A percentile compares a stretch with the other conserved stretches of the same genome.
Conservation (phyloP, 2,113 vertebrate species). For the Haliaeetus leucogaster region DNA sequence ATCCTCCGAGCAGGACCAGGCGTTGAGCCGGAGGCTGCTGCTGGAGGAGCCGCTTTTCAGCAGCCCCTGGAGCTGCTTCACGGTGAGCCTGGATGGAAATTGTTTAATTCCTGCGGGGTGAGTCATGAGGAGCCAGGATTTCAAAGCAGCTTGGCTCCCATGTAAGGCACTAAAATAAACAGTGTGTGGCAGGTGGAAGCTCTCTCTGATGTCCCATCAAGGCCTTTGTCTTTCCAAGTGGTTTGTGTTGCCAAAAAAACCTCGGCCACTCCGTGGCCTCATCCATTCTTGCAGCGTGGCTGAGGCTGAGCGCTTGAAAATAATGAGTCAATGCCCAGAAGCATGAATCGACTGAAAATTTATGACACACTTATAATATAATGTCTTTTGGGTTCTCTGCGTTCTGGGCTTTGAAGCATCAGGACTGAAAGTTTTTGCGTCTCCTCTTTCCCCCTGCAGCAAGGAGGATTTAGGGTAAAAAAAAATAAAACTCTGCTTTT, state of each 20-base stretch:
- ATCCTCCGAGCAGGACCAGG: background rate
- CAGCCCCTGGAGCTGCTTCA: background rate
- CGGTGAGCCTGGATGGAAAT: slow-evolving; percentile 17
- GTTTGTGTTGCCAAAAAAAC: background rate
- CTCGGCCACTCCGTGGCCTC: background rate
- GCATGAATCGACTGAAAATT: slow-evolving; percentile 42
- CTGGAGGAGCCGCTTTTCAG: background rate
- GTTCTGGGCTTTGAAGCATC: background rate
- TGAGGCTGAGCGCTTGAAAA: background rate
- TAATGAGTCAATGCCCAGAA: slow-evolving; percentile 47
- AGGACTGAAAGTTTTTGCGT: rapidly evolving
- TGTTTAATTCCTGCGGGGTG: slow-evolving; percentile 55
- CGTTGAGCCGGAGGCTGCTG: background rate
- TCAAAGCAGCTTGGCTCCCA: slow-evolving; percentile 62
- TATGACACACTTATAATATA: background rate
- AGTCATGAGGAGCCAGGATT: slow-evolving; percentile 43
- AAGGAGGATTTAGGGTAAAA: background rate
- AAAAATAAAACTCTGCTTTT: background rate
- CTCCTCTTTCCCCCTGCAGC: background rate
- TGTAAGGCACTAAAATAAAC: slow-evolving; percentile 63
- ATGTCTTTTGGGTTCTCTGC: background rate
- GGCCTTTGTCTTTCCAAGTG: background rate
- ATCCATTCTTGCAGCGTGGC: slow-evolving; percentile 3
- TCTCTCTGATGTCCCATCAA: slow-evolving; percentile 41
- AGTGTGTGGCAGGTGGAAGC: slow-evolving; percentile 63